Conservation (phyloP, 1,140 invertebrate genomes). For the Hestina assimilis region DNA sequence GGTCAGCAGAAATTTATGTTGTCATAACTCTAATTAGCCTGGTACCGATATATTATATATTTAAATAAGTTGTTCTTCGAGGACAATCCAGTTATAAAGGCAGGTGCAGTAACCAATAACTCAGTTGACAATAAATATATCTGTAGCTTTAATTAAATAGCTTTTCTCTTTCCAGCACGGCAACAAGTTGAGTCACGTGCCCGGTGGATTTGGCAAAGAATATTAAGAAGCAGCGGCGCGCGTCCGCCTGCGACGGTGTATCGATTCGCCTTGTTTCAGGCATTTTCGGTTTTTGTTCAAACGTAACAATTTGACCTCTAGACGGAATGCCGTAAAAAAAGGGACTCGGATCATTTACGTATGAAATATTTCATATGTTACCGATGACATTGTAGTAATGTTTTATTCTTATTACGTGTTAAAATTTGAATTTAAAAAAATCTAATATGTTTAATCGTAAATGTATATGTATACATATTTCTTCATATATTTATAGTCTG, state of each 20-base stretch:
- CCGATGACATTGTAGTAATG: too few relatives aligned
- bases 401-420: too few relatives aligned
- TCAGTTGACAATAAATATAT: not conserved
- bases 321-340: not conserved
- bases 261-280: slow-evolving; percentile 63
- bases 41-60: too few relatives aligned
- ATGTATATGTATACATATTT: too few relatives aligned
- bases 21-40: too few relatives aligned
- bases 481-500: too few relatives aligned
- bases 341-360: not conserved
- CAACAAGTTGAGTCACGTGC: slow-evolving; percentile 76
- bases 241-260: slow-evolving; percentile 62
- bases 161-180: slow-evolving; percentile 40
- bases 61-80: too few relatives aligned
- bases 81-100: too few relatives aligned
- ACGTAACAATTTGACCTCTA: slow-evolving; percentile 32
- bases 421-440: too few relatives aligned
- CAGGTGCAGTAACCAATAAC: slow-evolving; percentile 1
- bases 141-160: slow-evolving; percentile 2
- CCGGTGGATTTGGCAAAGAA: slow-evolving; percentile 54
- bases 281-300: slow-evolving; percentile 47
- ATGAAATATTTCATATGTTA: not conserved
- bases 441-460: too few relatives aligned
- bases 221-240: slow-evolving; percentile 63
- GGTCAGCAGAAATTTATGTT: too few relatives aligned